A percentile compares a stretch with the other conserved stretches of the same genome.
phyloP scores from a whole-genome alignment of 2,888 invertebrate species.

The Erpobdella octoculata region DNA sequence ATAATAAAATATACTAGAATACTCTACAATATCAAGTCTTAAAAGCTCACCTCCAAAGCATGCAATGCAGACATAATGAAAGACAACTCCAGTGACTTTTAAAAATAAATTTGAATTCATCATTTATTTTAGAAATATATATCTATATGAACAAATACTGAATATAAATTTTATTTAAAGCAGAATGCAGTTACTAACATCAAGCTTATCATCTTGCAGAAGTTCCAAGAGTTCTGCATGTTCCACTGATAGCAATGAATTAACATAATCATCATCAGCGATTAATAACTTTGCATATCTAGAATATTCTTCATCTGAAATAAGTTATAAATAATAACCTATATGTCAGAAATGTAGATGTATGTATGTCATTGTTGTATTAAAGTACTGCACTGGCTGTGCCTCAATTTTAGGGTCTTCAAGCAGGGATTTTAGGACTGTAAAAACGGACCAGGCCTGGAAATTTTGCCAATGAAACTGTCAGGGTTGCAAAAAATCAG shows the following conservation, averaged over 20 bases:
- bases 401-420: no score
- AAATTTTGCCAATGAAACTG: no score
- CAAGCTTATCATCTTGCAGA: constrained; percentile 58
- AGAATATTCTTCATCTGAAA: background rate
- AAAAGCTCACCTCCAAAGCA: constrained; percentile 42
- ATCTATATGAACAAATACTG: background rate
- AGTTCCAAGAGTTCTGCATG: constrained; percentile 60
- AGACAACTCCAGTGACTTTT: constrained; percentile 64
- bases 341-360: background rate
- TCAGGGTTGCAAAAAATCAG: no score
- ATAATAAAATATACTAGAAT: no score
- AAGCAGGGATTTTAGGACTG: no score
- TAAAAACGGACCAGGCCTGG: no score
- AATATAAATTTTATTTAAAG: background rate
- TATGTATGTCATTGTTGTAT: background rate
- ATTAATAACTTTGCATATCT: constrained; percentile 61
- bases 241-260: constrained; percentile 64
- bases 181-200: constrained; percentile 2
- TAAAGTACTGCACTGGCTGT: no score
- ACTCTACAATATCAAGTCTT: no score
- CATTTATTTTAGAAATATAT: background rate
- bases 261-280: constrained; percentile 41
- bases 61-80: constrained; percentile 76
- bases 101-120: constrained; percentile 28
- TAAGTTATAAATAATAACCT: background rate